Evolutionary conservation across 92 coral and sea anemone genomes (phyloP).

Genomic region (Phenganax subtilis): DNA sequence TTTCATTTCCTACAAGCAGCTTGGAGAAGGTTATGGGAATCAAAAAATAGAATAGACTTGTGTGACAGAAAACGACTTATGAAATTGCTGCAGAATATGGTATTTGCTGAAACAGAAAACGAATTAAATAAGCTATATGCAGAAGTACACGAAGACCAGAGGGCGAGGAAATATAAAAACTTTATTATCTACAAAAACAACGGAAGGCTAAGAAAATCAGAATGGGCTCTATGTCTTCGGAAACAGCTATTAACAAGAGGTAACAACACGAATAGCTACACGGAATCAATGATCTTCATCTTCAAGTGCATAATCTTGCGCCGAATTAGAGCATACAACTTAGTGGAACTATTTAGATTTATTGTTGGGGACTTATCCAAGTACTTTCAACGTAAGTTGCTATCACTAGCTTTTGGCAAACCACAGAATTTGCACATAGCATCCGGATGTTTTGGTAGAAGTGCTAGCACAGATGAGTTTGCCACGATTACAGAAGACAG

Average conservation of each 20-base stretch:
- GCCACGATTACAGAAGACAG: conserved; percentile 40
- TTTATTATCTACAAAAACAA: conserved; percentile 14
- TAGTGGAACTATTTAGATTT: conserved; percentile 45
- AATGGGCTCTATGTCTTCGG: conserved; percentile 41
- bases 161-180: conserved; percentile 6
- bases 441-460: conserved; percentile 35
- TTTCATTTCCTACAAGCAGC: conserved; percentile 56
- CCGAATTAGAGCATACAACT: conserved; percentile 50
- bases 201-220: not conserved
- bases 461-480: conserved; percentile 30
- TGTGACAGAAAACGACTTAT: conserved; percentile 46
- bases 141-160: conserved; percentile 17
- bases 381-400: conserved; percentile 51
- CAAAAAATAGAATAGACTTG: conserved; percentile 39
- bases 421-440: conserved; percentile 37
- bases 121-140: conserved; percentile 26
- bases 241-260: conserved; percentile 51
- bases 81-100: conserved; percentile 51
- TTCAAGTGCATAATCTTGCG: conserved; percentile 53
- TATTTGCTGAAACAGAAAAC: conserved; percentile 40
- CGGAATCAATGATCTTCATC: conserved; percentile 53
- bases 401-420: conserved; percentile 44
- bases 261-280: conserved; percentile 61
- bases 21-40: conserved; percentile 55
- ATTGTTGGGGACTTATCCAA: conserved; percentile 43